Evolutionary conservation across 2,113 vertebrate species (phyloP), one percentile per base, ranked within the genome.

Genomic region (Chelonoidis abingdonii): DNA sequence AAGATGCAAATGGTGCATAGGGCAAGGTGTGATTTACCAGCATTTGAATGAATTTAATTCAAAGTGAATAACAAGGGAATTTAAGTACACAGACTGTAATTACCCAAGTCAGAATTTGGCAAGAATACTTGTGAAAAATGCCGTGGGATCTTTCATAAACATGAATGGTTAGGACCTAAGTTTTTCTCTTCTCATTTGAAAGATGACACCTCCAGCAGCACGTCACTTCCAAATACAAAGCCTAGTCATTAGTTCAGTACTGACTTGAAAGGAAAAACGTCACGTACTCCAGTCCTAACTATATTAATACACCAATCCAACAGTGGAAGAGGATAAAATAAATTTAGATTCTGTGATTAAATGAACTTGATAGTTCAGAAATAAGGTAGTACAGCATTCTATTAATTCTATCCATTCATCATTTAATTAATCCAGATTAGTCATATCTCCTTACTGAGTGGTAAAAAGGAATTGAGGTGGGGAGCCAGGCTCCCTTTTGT

Each of bases 81-180:
- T 89, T 85, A 65, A 2, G 5, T 80, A 31, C 29, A 88, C 31
- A 87, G 90, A 3, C 65, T 9, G 2, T 89, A 92, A 84, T 38
- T 96, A 57, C 44, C 29, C 16, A 47, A 88, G 75, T 17, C 52
- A 75, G 25, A 87, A 92, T 85, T 86, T 22, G 6, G 83, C 89
- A 92, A 57, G 62, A 5, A 8, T 88, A 59, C 54, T 47, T 91
- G 11, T 0, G 6, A 86, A 93, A 96, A 72, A 49, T 86, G 57
- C 14, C 86, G 65, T 24, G 44, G 27, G 59, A 13, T 84, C 92
- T 94, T 93, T 76, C 85, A 0, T 81, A 38, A 90, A 17, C 53
- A 95, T 35, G 52, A 76, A 62, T 93, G 85, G 57, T 86, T 90
- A 54, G 41, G 14, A 78, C 3, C 24, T 44, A 24, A 47, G 44